phyloP scores from a whole-genome alignment of 1,140 invertebrate species.

The Lucilia cuprina region DNA sequence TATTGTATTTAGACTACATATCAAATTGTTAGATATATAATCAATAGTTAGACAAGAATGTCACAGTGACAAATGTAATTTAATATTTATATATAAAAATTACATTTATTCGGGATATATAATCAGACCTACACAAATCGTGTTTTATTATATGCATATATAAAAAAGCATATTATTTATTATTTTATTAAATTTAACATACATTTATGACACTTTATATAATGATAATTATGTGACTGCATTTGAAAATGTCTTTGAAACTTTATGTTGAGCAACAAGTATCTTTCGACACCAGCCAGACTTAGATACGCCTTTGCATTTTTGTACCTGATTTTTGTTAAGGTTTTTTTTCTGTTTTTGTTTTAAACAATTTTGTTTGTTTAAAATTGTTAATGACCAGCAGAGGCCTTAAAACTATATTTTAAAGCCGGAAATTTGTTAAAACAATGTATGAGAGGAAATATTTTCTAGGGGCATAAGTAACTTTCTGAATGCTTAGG shows the following conservation, averaged over 20 bases:
- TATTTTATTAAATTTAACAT: too few relatives aligned
- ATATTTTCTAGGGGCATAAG: not conserved
- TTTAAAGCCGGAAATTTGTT: conserved; percentile 24
- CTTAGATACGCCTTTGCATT: conserved; percentile 21
- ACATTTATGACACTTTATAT: too few relatives aligned
- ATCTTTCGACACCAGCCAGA: not conserved
- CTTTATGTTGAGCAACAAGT: not conserved
- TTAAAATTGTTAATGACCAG: conserved; percentile 13
- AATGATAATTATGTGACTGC: not conserved
- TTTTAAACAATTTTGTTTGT: not conserved
- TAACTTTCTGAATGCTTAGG: not conserved
- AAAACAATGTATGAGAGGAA: not conserved
- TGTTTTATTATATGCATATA: too few relatives aligned
- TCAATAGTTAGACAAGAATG: too few relatives aligned
- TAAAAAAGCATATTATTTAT: too few relatives aligned
- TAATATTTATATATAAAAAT: too few relatives aligned
- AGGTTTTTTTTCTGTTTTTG: not conserved
- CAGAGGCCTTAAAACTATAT: conserved; percentile 1
- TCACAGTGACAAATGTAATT: too few relatives aligned
- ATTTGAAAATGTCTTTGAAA: not conserved
- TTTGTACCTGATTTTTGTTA: not conserved
- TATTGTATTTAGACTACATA: too few relatives aligned
- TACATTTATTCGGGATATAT: too few relatives aligned
- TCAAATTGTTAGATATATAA: too few relatives aligned
- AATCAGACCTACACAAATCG: too few relatives aligned